Evolutionary conservation across 2,888 invertebrate genomes (phyloP), one percentile per base, ranked within the genome.

Genomic region (Meganola albula): DNA sequence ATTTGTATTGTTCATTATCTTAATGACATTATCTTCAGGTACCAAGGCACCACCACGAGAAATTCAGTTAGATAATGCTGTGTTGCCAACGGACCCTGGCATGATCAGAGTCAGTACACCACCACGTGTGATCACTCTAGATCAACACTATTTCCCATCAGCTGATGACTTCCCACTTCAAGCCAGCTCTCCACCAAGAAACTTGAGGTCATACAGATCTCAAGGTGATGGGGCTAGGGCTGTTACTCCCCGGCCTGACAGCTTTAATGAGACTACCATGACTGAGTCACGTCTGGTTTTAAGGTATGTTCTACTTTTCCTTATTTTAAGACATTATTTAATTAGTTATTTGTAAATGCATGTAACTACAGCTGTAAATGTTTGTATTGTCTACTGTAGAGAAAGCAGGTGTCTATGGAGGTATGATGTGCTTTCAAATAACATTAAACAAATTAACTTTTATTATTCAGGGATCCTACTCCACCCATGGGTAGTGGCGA

Each of bases 31-130:
- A 22, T 21, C 31, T 37, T 37, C 56, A 93, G 94, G 93, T 21
- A 92, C 94, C 12, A 91, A 92, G 72, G 94, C 95, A 24, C 90
- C 95, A n/a, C 95, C 95, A 2, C 88, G 94, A 49, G 96, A 96
- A 87, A 93, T 96, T 37, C 90, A 91, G 47, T 79, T 94, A 62
- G 96, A 96, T 65, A 94, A 95, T 86, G 91, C 94, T 8, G 90
- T 94, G 44, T 76, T 94, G 65, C 87, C 89, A 24, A 89, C 90
- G 38, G 92, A 92, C 52, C 90, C 91, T 18, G 89, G 90, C 10
- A 90, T 92, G 78, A 89, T 95, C 29, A 89, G 95, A 44, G 94
- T 97, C 27, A 90, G 93, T 78, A 97, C 97, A 10, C 97, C 97
- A 3, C 97, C 97, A 7, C 88, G 95, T 54, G 91, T 93, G 10